phyloP scores from a whole-genome alignment of 1,140 invertebrate genomes.

The Bombus cullumanus region DNA sequence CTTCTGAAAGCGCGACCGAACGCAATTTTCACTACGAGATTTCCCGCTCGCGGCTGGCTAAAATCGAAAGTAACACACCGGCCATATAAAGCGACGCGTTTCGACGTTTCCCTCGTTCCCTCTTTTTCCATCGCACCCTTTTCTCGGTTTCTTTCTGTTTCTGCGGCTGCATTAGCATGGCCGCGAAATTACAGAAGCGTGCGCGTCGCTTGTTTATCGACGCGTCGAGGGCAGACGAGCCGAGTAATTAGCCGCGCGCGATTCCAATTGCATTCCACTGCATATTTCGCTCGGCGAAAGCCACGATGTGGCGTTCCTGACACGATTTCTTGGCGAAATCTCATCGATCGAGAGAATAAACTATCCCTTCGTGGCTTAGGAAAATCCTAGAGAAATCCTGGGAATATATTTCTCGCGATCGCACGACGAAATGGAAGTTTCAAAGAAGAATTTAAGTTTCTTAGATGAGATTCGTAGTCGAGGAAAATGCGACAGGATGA shows the following conservation, averaged over 20 bases:
- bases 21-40: constrained; percentile 66
- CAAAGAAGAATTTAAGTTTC: too few species aligned
- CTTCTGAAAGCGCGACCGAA: constrained; percentile 73
- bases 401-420: background rate
- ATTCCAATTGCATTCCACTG: constrained; percentile 7
- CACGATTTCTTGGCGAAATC: constrained; percentile 58
- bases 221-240: background rate
- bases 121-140: background rate
- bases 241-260: constrained; percentile 47
- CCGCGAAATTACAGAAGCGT: constrained; percentile 3
- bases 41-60: constrained; percentile 31
- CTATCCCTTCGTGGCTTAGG: too few species aligned
- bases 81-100: constrained; percentile 17
- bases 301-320: constrained; percentile 32
- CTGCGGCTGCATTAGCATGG: background rate
- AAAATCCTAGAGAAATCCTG: background rate
- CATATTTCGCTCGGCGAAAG: constrained; percentile 50
- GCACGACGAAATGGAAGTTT: background rate
- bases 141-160: background rate
- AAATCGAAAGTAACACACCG: constrained; percentile 68
- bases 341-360: constrained; percentile 16
- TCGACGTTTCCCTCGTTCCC: constrained; percentile 32
- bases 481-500: background rate
- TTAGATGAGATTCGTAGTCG: too few species aligned
- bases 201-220: constrained; percentile 30